Base-by-base conservation (phyloP, 2,888 invertebrate genomes). In the Petrophora chlorosata region DNA sequence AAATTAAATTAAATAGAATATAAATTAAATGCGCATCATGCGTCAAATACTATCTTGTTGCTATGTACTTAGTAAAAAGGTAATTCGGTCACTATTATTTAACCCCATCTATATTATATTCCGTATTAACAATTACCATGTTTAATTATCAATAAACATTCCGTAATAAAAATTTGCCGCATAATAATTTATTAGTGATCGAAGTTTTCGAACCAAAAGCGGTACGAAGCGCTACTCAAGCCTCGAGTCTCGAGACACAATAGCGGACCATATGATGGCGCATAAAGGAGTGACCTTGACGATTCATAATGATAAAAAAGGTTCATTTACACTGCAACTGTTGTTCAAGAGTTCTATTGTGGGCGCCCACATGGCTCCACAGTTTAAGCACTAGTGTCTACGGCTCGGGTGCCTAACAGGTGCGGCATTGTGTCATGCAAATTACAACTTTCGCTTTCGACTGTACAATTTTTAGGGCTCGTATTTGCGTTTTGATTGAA, bases 341-440 rank as follows among this genome's bases (percentile, higher is more conserved):
- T 84, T 80, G 71, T 69, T 81, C 76, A 81, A 81, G 73, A 71
- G 73, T 69, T 66, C 77, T 62, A 82, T 86, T 85, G 88, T 87
- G 74, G 70, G 78, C 85, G 79, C 83, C 87, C 88, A 86, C 88
- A 84, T 79, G 79, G 70, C n/a, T n/a, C n/a, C n/a, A n/a, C n/a
- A n/a, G n/a, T n/a, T n/a, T n/a, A n/a, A n/a, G n/a, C n/a, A n/a
- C n/a, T n/a, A n/a, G n/a, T n/a, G n/a, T n/a, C n/a, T n/a, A n/a
- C n/a, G n/a, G n/a, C 66, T 58, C 36, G 42, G 39, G 42, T 30
- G 66, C 66, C 70, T 76, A 81, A 82, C 89, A 90, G 89, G 89
- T 90, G 89, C 76, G 78, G 82, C 83, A 87, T 90, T 90, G 89
- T 89, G 86, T 74, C 79, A 89, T 90, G 89, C 87, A 90, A 90